phyloP scores from a whole-genome alignment of 2,797 vertebrate species.

The Perodicticus potto region DNA sequence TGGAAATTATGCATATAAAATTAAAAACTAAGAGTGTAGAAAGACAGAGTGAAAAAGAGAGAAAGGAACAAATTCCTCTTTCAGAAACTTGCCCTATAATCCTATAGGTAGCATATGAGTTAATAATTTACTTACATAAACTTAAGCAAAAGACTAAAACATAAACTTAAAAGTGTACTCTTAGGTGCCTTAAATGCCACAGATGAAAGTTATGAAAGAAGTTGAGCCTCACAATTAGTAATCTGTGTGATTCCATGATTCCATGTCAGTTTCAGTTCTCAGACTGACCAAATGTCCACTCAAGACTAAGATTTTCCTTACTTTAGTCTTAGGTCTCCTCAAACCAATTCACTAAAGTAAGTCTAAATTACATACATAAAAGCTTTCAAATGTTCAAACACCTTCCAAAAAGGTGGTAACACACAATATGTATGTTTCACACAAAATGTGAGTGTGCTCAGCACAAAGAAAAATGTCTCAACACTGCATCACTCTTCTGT shows the following conservation, averaged over 20 bases:
- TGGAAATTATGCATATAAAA: not conserved
- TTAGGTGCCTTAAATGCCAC: not conserved
- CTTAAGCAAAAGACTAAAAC: not conserved
- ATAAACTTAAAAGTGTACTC: not conserved
- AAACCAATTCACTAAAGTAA: not conserved
- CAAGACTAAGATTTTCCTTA: not conserved
- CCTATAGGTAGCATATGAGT: not conserved
- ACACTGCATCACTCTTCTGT: not conserved
- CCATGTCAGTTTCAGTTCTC: not conserved
- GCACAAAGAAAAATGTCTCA: not conserved
- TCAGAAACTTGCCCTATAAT: not conserved
- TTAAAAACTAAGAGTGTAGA: conserved; percentile 19
- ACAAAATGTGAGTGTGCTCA: not conserved
- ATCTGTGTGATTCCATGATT: not conserved
- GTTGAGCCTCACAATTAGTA: not conserved
- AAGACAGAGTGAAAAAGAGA: not conserved
- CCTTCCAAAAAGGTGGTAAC: not conserved
- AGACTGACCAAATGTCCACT: not conserved
- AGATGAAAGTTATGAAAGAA: not conserved
- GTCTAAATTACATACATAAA: not conserved
- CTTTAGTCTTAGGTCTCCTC: not conserved
- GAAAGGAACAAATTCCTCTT: not conserved
- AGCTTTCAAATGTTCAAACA: not conserved
- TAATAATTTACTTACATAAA: conserved; percentile 34
- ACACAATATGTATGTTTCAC: not conserved